Conservation (phyloP, 2,888 invertebrate species). For the Torymus aiolomorphi region DNA sequence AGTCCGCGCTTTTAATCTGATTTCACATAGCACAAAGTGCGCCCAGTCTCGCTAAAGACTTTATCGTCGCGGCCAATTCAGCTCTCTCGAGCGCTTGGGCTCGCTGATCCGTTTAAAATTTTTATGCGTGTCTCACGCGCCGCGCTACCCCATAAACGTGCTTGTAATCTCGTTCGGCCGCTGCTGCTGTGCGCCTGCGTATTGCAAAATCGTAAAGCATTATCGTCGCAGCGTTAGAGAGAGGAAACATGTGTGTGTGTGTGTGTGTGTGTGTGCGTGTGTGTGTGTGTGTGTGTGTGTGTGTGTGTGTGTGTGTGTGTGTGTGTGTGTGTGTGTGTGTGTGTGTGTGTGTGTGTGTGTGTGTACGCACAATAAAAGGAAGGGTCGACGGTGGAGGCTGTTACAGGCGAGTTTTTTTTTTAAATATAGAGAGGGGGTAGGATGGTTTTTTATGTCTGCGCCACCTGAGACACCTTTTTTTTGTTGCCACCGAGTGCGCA, state of each 20-base stretch:
- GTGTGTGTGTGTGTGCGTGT: too few relatives aligned
- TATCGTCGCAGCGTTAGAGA: conserved; percentile 30
- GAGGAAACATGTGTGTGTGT: too few relatives aligned
- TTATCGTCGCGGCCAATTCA: conserved; percentile 46
- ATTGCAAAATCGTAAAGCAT: conserved; percentile 49
- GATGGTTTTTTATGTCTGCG: too few relatives aligned
- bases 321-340: too few relatives aligned
- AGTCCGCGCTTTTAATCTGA: conserved; percentile 37
- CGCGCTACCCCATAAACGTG: conserved; percentile 46
- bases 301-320: too few relatives aligned
- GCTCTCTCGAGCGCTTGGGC: not conserved
- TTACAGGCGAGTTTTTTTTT: not conserved
- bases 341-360: too few relatives aligned
- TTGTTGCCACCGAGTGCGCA: too few relatives aligned
- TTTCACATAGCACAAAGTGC: conserved; percentile 28
- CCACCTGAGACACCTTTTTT: too few relatives aligned
- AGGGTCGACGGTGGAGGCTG: not conserved
- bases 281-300: too few relatives aligned
- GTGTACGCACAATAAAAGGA: conserved; percentile 2
- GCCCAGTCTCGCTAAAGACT: conserved; percentile 40
- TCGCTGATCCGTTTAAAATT: conserved; percentile 58
- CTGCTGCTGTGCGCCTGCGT: not conserved
- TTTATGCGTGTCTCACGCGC: conserved; percentile 55
- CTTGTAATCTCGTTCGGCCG: conserved; percentile 41
- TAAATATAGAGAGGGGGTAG: too few relatives aligned